Percentiles rank a stretch among this genome's conserved stretches.
phyloP scores from a whole-genome alignment of 2,113 vertebrate species.

The Coturnix japonica region DNA sequence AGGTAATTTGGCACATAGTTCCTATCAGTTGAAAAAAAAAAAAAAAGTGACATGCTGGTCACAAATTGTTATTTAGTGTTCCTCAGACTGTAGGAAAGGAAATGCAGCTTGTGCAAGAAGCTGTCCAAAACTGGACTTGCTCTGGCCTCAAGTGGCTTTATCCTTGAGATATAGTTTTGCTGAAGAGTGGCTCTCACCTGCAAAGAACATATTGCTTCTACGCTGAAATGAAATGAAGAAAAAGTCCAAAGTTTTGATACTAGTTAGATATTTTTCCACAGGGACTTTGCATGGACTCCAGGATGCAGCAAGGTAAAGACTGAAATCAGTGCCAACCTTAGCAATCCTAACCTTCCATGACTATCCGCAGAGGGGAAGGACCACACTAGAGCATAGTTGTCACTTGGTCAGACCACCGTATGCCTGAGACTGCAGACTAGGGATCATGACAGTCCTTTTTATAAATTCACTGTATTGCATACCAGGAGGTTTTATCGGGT shows the following conservation, averaged over 20 bases:
- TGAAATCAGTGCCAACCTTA: not conserved
- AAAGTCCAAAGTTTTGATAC: not conserved
- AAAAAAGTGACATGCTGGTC: not conserved
- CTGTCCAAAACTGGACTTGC: not conserved
- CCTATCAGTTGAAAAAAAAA: not conserved
- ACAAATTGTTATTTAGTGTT: not conserved
- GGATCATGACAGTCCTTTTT: not conserved
- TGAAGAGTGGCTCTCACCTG: not conserved
- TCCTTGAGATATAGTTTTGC: not conserved
- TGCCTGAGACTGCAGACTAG: not conserved
- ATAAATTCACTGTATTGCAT: not conserved
- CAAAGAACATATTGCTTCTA: not conserved
- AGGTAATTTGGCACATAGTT: not conserved
- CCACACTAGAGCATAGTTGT: not conserved
- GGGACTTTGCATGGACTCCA: not conserved
- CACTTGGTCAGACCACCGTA: not conserved
- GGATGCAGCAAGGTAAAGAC: not conserved
- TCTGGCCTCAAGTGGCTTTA: not conserved
- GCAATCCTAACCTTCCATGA: not conserved
- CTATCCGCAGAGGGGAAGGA: not conserved
- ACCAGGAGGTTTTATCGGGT: not conserved
- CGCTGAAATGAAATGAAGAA: not conserved
- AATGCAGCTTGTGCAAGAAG: not conserved
- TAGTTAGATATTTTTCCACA: not conserved
- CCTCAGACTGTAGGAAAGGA: not conserved